Evolutionary conservation across 2,113 vertebrate genomes (phyloP).

Genomic region (Stercorarius parasiticus): DNA sequence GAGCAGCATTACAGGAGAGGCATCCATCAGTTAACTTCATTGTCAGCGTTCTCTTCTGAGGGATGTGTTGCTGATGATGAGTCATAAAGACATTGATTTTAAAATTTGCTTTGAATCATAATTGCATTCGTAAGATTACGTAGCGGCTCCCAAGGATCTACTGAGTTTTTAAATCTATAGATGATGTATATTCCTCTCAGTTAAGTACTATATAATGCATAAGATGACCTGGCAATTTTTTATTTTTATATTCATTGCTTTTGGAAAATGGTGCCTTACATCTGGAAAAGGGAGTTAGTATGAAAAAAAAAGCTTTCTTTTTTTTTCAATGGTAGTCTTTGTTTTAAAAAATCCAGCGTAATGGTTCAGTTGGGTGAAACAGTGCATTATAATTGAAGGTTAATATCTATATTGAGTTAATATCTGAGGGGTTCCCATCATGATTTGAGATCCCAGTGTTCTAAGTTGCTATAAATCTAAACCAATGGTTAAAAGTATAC

Average conservation of each 20-base stretch:
- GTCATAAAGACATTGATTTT: constrained; percentile 75
- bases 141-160: constrained; percentile 57
- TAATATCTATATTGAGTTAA: not conserved
- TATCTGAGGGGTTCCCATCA: not conserved
- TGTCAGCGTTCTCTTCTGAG: constrained; percentile 57
- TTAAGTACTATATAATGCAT: constrained; percentile 44
- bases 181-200: constrained; percentile 58
- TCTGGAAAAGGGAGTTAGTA: not conserved
- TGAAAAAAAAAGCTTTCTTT: not conserved
- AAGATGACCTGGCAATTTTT: not conserved
- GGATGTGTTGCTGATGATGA: constrained; percentile 66
- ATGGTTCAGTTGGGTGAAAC: not conserved
- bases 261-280: not conserved
- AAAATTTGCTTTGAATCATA: constrained; percentile 71
- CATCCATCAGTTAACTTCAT: constrained; percentile 63
- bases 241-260: not conserved
- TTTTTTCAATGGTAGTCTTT: not conserved
- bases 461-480: not conserved
- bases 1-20: constrained; percentile 36
- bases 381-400: not conserved
- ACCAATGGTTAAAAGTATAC: not conserved
- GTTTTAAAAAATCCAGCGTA: not conserved
- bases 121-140: constrained; percentile 68
- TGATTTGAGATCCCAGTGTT: not conserved
- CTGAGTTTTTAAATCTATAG: constrained; percentile 63